Percentiles rank a stretch among this genome's conserved stretches.
phyloP scores from a whole-genome alignment of 2,888 invertebrate genomes.

The Amblyjoppa proteus region DNA sequence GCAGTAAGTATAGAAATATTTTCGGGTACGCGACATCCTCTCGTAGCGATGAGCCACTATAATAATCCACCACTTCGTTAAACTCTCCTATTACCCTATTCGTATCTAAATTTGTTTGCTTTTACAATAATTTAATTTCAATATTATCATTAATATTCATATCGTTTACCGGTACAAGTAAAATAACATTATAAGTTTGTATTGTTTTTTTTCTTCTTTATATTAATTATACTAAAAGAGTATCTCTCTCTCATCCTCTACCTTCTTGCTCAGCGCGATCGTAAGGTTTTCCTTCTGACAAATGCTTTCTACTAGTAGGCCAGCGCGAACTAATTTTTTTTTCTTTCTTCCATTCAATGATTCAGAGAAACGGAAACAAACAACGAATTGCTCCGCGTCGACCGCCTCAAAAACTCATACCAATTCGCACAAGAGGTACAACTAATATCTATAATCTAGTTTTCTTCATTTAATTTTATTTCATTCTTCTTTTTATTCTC shows the following conservation, averaged over 20 bases:
- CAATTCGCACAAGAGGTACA: neutral
- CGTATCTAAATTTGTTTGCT: slow-evolving; percentile 73
- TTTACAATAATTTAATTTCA: slow-evolving; percentile 80
- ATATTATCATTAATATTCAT: slow-evolving; percentile 72
- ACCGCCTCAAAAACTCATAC: neutral
- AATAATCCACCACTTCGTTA: slow-evolving; percentile 84
- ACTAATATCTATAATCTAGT: neutral
- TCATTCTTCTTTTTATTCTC: neutral
- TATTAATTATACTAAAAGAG: slow-evolving; percentile 72
- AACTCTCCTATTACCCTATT: slow-evolving; percentile 84
- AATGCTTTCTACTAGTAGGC: slow-evolving; percentile 59
- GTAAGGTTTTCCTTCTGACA: slow-evolving; percentile 70
- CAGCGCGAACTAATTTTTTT: slow-evolving; percentile 33
- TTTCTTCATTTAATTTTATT: neutral
- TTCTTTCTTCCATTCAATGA: slow-evolving; percentile 53
- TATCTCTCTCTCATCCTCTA: slow-evolving; percentile 56
- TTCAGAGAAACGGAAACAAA: slow-evolving; percentile 35
- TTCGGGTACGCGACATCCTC: slow-evolving; percentile 78
- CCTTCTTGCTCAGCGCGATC: slow-evolving; percentile 75
- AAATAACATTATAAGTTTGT: slow-evolving; percentile 80
- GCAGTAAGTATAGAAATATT: slow-evolving; percentile 81
- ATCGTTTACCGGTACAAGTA: slow-evolving; percentile 74
- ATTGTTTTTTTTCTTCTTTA: slow-evolving; percentile 78
- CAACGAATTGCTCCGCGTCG: slow-evolving; percentile 55
- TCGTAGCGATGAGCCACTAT: slow-evolving; percentile 61